A percentile compares a stretch with the other conserved stretches of the same genome.
phyloP scores from a whole-genome alignment of 2,797 vertebrate genomes.

The Mus caroli region DNA sequence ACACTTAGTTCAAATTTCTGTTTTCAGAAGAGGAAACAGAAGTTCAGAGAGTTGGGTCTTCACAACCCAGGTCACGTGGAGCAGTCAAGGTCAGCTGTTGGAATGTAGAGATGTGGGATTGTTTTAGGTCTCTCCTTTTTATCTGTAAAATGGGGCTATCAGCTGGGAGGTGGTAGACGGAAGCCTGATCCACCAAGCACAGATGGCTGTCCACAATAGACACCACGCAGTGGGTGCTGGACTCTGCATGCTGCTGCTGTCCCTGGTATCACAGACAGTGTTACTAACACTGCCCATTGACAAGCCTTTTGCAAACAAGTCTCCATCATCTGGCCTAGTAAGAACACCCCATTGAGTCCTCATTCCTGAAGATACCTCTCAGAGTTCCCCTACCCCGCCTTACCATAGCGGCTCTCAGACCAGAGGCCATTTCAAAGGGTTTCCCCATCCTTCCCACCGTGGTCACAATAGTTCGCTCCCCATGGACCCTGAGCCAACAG shows the following conservation, averaged over 20 bases:
- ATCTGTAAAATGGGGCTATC: neutral
- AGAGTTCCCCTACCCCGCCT: neutral
- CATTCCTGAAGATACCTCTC: neutral
- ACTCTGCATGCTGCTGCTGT: no score
- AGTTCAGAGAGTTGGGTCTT: neutral
- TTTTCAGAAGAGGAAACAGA: neutral
- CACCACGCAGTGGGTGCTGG: rapidly evolving
- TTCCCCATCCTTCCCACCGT: conserved; percentile 75
- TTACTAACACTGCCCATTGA: neutral
- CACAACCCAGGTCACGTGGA: neutral
- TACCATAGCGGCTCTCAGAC: neutral
- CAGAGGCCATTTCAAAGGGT: conserved; percentile 65
- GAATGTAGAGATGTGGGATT: neutral
- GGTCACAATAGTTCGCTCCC: conserved; percentile 87
- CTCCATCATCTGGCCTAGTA: conserved; percentile 7
- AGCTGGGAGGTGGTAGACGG: neutral
- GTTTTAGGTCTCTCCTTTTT: neutral
- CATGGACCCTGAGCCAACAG: conserved; percentile 82
- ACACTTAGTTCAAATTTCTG: neutral
- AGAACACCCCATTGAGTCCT: neutral
- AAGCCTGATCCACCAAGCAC: neutral
- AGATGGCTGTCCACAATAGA: rapidly evolving
- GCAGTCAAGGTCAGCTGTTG: neutral
- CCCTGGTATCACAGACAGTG: neutral
- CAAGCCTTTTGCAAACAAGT: neutral